A percentile compares a stretch with the other conserved stretches of the same genome.
These are phyloP conservation scores for Epiblema foenella DNA, from an alignment of 2,888 invertebrate genomes.

Conservation along the genomic window DNA sequence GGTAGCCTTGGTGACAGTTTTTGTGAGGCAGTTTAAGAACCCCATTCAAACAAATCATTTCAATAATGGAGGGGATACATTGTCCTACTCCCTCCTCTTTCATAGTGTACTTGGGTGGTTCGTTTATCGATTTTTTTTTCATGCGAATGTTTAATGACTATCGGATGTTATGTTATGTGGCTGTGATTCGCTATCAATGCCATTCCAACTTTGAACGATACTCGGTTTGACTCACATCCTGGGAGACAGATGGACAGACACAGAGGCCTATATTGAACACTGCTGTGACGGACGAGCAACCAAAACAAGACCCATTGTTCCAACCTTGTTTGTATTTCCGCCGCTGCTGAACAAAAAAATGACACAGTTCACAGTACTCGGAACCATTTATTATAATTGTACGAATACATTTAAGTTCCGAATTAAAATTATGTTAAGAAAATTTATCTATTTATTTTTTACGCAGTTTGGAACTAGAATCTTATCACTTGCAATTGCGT, in stretches of 20 bases:
- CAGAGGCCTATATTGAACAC: conserved; percentile 57
- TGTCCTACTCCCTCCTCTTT: neutral
- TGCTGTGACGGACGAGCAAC: conserved; percentile 59
- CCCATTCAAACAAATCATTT: conserved; percentile 21
- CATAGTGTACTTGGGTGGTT: neutral
- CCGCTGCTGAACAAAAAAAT: conserved; percentile 59
- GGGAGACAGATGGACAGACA: conserved; percentile 56
- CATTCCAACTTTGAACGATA: conserved; percentile 48
- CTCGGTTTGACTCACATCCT: conserved; percentile 71
- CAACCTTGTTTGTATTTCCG: conserved; percentile 70
- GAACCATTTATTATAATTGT: conserved; percentile 21
- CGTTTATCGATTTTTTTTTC: neutral
- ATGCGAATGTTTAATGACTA: no score
- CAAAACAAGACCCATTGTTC: conserved; percentile 74
- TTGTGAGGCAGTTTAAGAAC: conserved; percentile 49
- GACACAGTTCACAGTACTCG: conserved; percentile 51
- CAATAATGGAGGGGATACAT: neutral
- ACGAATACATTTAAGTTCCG: neutral
- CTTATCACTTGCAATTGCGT: neutral
- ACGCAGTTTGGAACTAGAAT: no score
- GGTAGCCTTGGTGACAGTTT: conserved; percentile 69
- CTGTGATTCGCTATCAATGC: conserved; percentile 8
- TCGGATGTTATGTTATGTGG: neutral
- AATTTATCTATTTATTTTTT: no score
- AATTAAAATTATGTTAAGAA: neutral